Percentiles rank a stretch among this genome's conserved stretches.
These are phyloP conservation scores for Melopsittacus undulatus DNA, from an alignment of 2,797 vertebrate species.

Conservation along the genomic window DNA sequence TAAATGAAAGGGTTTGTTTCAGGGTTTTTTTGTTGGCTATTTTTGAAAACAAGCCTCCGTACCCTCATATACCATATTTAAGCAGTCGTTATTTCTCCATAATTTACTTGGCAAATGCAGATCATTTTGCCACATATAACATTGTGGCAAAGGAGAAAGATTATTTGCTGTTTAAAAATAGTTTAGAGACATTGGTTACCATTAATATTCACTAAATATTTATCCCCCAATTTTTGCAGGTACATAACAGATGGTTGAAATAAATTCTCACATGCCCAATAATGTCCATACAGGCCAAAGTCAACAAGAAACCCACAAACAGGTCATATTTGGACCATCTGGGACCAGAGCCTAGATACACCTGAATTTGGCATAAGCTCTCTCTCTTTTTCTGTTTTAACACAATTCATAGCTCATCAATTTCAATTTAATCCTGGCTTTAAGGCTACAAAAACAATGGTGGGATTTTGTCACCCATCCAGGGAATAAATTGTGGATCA, in stretches of 20 bases:
- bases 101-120: neutral
- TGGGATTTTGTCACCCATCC: neutral
- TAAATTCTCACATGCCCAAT: neutral
- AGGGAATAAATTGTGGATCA: neutral
- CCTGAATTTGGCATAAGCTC: neutral
- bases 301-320: neutral
- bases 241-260: neutral
- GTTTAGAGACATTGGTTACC: neutral
- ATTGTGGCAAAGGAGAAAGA: neutral
- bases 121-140: neutral
- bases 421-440: neutral
- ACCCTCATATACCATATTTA: neutral
- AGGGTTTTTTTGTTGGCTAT: fast-evolving
- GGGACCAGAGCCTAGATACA: neutral
- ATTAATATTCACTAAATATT: neutral
- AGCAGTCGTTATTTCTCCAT: neutral
- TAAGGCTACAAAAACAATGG: neutral
- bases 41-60: neutral
- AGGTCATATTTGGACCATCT: neutral
- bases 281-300: neutral
- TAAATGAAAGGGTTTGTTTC: neutral
- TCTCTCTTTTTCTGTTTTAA: neutral
- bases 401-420: neutral
- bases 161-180: neutral
- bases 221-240: neutral